A percentile compares a stretch with the other conserved stretches of the same genome.
phyloP scores from a whole-genome alignment of 2,797 vertebrate genomes.

The Euphonia xanthogaster region DNA sequence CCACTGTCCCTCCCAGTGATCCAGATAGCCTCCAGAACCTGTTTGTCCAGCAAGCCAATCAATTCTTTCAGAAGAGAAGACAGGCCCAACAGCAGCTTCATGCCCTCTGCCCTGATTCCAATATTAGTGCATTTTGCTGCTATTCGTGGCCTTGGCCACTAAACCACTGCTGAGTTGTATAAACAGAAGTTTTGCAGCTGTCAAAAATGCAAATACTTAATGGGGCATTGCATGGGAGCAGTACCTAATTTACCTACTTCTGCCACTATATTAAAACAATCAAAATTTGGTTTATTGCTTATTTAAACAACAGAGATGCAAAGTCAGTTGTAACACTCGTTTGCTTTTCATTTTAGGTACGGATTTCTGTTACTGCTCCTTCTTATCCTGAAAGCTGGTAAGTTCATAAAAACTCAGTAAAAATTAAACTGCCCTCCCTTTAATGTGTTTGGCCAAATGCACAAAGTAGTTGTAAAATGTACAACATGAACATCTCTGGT shows the following conservation, averaged over 20 bases:
- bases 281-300: background rate
- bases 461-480: background rate
- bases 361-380: conserved; percentile 52
- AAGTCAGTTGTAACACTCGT: background rate
- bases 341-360: conserved; percentile 19
- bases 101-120: conserved; percentile 1
- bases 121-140: conserved; percentile 9
- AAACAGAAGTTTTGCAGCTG: conserved; percentile 38
- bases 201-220: conserved; percentile 42
- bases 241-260: conserved; percentile 18
- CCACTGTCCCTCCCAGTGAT: background rate
- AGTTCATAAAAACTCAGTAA: conserved; percentile 16
- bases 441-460: background rate
- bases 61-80: background rate
- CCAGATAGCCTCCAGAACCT: background rate
- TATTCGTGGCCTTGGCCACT: background rate
- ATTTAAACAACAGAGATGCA: background rate
- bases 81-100: background rate
- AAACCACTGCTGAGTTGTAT: background rate
- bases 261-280: background rate
- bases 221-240: background rate
- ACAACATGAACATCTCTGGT: background rate
- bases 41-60: background rate
- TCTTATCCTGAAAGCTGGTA: conserved; percentile 41
- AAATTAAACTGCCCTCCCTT: background rate